A percentile compares a stretch with the other conserved stretches of the same genome.
Conservation (phyloP, 1,140 invertebrate genomes). For the Ylistrum balloti region DNA sequence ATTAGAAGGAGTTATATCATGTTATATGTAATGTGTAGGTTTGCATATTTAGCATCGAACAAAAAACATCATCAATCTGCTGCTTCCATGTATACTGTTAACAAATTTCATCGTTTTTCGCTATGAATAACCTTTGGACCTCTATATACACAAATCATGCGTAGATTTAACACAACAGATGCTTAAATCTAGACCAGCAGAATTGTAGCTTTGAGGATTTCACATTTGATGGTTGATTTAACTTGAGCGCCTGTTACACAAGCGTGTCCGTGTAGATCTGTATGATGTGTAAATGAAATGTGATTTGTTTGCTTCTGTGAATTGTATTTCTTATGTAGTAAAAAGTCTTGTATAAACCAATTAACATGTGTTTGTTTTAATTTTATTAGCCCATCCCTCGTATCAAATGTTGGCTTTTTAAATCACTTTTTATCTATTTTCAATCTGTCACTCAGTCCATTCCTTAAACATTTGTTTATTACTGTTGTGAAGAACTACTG, state of each 20-base stretch:
- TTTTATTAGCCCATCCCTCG: not conserved
- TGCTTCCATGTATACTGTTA: not conserved
- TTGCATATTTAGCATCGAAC: not conserved
- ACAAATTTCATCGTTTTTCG: not conserved
- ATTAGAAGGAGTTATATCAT: not conserved
- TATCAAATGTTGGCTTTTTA: too few relatives aligned
- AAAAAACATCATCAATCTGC: not conserved
- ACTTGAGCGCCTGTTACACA: not conserved
- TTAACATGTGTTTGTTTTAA: not conserved
- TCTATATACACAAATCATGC: not conserved
- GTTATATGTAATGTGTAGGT: not conserved
- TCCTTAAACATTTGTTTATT: too few relatives aligned
- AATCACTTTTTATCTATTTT: too few relatives aligned
- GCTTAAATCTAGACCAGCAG: not conserved
- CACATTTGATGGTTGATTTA: not conserved
- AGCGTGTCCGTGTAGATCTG: constrained; percentile 30
- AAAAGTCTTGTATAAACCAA: constrained; percentile 9
- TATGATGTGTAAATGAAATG: constrained; percentile 13
- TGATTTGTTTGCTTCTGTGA: constrained; percentile 38
- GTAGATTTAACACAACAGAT: not conserved
- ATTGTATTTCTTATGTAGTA: constrained; percentile 40
- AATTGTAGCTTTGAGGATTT: not conserved
- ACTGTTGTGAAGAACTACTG: too few relatives aligned
- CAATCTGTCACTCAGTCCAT: too few relatives aligned
- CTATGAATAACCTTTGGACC: not conserved